These are phyloP conservation scores for Eulemur coronatus DNA, from an alignment of 2,797 vertebrate genomes.

Conservation along the genomic window DNA sequence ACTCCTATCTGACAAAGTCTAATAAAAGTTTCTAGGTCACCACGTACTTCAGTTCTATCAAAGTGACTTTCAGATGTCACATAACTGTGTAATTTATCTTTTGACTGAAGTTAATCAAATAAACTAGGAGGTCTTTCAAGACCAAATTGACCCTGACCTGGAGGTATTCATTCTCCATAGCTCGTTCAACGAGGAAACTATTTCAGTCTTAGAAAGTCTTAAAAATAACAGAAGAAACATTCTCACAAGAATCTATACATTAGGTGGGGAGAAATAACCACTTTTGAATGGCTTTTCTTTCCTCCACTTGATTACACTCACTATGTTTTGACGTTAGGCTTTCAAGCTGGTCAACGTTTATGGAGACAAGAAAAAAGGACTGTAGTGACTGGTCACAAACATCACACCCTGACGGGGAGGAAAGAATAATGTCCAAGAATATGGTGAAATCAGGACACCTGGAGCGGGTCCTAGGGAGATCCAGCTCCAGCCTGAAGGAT, in stretches of 20 bases:
- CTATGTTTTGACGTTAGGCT: slow-evolving; percentile 56
- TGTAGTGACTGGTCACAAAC: neutral
- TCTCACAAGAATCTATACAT: slow-evolving; percentile 50
- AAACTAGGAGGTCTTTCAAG: slow-evolving; percentile 65
- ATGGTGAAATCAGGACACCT: neutral
- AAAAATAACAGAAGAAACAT: slow-evolving; percentile 66
- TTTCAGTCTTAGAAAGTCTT: slow-evolving; percentile 50
- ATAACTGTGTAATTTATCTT: slow-evolving; percentile 65
- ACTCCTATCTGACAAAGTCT: slow-evolving; percentile 53
- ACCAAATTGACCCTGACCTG: slow-evolving; percentile 42
- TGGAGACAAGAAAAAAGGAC: neutral
- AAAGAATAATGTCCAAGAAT: neutral
- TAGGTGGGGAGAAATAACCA: slow-evolving; percentile 20
- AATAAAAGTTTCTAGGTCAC: slow-evolving; percentile 72
- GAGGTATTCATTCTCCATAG: slow-evolving; percentile 53
- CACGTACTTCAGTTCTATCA: slow-evolving; percentile 33
- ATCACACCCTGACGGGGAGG: neutral
- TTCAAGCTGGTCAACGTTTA: slow-evolving; percentile 47
- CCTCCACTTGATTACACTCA: slow-evolving; percentile 42
- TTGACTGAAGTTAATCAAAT: slow-evolving; percentile 64
- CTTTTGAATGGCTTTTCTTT: slow-evolving; percentile 67
- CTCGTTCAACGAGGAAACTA: slow-evolving; percentile 56
- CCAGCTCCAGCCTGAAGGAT: neutral
- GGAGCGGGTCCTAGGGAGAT: neutral
- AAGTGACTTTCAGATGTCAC: slow-evolving; percentile 58